Percentiles rank a stretch among this genome's conserved stretches.
phyloP scores from a whole-genome alignment of 2,113 vertebrate species.

The Acanthisitta chloris region DNA sequence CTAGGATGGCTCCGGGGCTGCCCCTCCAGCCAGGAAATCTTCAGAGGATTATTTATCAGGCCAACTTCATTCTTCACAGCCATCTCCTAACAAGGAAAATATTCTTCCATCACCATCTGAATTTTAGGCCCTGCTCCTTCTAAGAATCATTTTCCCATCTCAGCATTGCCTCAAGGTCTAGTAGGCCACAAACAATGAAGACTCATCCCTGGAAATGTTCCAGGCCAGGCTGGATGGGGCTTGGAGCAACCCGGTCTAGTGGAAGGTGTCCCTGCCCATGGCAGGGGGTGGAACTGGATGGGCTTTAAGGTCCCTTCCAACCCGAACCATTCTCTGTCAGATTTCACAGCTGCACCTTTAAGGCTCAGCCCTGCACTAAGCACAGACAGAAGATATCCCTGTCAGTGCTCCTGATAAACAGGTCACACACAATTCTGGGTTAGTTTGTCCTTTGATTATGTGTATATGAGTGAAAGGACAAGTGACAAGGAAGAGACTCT shows the following conservation, averaged over 20 bases:
- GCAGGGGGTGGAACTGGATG: neutral
- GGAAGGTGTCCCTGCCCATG: neutral
- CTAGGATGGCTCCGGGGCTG: slow-evolving; percentile 65
- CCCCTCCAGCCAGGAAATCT: slow-evolving; percentile 92
- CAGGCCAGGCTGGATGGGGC: neutral
- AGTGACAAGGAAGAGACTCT: neutral
- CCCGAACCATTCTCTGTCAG: neutral
- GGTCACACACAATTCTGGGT: neutral
- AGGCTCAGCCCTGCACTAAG: neutral
- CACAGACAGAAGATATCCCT: neutral
- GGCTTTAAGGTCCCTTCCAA: neutral
- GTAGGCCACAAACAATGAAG: neutral
- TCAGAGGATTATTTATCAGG: slow-evolving; percentile 85
- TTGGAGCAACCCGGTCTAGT: neutral
- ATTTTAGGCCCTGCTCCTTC: neutral
- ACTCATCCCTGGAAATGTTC: neutral
- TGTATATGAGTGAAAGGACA: neutral
- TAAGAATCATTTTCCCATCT: neutral
- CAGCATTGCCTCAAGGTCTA: neutral
- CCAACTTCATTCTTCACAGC: slow-evolving; percentile 91
- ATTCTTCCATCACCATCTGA: neutral
- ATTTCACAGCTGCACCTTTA: neutral
- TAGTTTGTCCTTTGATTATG: neutral
- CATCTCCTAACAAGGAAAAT: slow-evolving; percentile 80
- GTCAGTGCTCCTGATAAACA: neutral